Conservation (phyloP, 1,140 invertebrate genomes). For the Eubasilissa regina region DNA sequence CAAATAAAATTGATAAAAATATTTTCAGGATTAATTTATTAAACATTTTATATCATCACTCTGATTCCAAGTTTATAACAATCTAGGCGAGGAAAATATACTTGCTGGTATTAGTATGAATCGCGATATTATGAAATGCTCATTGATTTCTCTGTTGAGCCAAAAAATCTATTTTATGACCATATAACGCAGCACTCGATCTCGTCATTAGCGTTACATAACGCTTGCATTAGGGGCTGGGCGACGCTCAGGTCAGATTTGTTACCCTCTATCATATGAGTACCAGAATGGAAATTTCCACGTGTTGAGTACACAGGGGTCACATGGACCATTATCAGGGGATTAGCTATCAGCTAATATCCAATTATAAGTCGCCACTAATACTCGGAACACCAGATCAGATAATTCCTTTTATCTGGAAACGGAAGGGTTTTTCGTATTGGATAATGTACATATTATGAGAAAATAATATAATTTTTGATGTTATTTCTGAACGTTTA, state of each 20-base stretch:
- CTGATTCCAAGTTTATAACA: too few species aligned
- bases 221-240: slow-evolving; percentile 4
- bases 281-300: slow-evolving; percentile 19
- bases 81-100: too few species aligned
- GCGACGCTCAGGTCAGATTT: not conserved
- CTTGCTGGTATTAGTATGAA: too few species aligned
- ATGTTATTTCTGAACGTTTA: too few species aligned
- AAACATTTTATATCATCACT: too few species aligned
- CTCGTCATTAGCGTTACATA: slow-evolving; percentile 1
- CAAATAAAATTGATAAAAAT: too few species aligned
- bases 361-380: slow-evolving; percentile 25
- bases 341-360: slow-evolving; percentile 39
- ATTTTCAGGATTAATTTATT: too few species aligned
- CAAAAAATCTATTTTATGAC: not conserved
- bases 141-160: not conserved
- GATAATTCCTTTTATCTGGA: too few species aligned
- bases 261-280: not conserved
- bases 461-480: too few species aligned
- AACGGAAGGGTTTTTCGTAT: too few species aligned
- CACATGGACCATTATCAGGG: slow-evolving; percentile 28
- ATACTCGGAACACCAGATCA: not conserved
- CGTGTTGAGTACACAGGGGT: slow-evolving; percentile 5
- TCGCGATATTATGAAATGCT: too few species aligned
- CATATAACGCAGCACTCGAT: not conserved
- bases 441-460: too few species aligned